Evolutionary conservation across 2,888 invertebrate genomes (phyloP), one percentile per base, ranked within the genome.

Genomic region (Spialia ferax): DNA sequence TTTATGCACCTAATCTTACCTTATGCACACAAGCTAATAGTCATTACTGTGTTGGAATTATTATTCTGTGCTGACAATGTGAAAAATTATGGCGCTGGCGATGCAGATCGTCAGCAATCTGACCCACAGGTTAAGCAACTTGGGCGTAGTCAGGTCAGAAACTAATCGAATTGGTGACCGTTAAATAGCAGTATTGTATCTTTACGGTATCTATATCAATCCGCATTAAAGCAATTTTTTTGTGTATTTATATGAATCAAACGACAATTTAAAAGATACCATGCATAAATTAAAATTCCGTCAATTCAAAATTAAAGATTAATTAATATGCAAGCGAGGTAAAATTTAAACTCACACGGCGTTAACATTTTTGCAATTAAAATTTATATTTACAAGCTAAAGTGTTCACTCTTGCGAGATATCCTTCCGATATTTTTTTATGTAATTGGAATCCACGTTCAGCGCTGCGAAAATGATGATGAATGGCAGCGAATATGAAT

Each of bases 391-490:
- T 48, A 20, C 48, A 18, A 48, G 11, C 48, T 48, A 8, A 48
- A 48, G 48, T 20, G 20, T 20, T 48, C 20, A 20, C 20, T 20
- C 0, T 4, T 48, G 20, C 10, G 48, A 22, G 22, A 26, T 26
- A 59, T 59, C 42, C n/a, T 15, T 10, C 8, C 45, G 15, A 42
- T 26, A 45, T 45, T n/a, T 48, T 48, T 60, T 10, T 32, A 18
- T 60, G 29, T 26, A 60, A 29, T 48, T 48, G 60, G 29, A 45
- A 59, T 42, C 22, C 38, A 42, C 38, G 23, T 57, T 42, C 8
- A 13, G 55, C 29, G 29, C 18, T 32, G 20, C 32, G 55, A 18
- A 55, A 55, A 55, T 55, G 55, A 55, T 56, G 35, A 22, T 56
- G 20, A 35, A 18, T 35, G 29, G 55, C 20, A 55, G 18, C 55